Percentiles rank a stretch among this genome's conserved stretches.
These are phyloP conservation scores for Leptinotarsa rubiginosa DNA, from an alignment of 2,888 invertebrate genomes.

Conservation along the genomic window DNA sequence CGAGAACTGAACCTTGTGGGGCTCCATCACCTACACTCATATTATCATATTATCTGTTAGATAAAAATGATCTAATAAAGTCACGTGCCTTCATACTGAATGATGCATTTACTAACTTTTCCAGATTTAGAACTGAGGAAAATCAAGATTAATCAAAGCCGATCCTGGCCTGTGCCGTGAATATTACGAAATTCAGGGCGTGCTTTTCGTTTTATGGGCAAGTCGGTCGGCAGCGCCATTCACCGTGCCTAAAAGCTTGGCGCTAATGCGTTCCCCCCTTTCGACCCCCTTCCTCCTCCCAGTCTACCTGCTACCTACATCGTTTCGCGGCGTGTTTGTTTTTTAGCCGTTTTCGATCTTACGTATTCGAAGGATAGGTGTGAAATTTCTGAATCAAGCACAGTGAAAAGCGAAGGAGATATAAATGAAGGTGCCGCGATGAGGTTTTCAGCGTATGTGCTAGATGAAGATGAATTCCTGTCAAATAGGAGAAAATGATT, in stretches of 20 bases:
- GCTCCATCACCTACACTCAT: too few species aligned
- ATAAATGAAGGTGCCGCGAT: constrained; percentile 5
- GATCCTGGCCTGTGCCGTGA: constrained; percentile 12
- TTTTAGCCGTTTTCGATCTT: not conserved
- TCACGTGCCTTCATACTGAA: not conserved
- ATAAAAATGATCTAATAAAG: too few species aligned
- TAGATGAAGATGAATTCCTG: not conserved
- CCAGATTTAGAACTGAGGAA: too few species aligned
- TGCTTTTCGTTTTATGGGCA: constrained; percentile 57
- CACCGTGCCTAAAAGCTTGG: constrained; percentile 44
- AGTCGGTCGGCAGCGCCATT: constrained; percentile 51
- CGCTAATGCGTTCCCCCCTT: constrained; percentile 47
- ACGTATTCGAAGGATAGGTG: not conserved
- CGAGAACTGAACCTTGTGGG: too few species aligned
- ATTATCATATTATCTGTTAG: too few species aligned
- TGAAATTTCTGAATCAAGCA: not conserved
- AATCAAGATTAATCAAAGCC: not conserved
- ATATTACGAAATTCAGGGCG: constrained; percentile 51
- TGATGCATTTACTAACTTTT: not conserved
- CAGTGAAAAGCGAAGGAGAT: not conserved
- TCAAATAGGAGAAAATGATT: not conserved
- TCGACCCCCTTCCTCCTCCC: constrained; percentile 23
- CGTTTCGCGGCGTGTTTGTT: constrained; percentile 9
- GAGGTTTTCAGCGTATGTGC: not conserved
- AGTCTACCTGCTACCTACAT: constrained; percentile 17